Percentiles rank a stretch among this genome's conserved stretches.
phyloP scores from a whole-genome alignment of 2,797 vertebrate genomes.

The Tadarida brasiliensis region DNA sequence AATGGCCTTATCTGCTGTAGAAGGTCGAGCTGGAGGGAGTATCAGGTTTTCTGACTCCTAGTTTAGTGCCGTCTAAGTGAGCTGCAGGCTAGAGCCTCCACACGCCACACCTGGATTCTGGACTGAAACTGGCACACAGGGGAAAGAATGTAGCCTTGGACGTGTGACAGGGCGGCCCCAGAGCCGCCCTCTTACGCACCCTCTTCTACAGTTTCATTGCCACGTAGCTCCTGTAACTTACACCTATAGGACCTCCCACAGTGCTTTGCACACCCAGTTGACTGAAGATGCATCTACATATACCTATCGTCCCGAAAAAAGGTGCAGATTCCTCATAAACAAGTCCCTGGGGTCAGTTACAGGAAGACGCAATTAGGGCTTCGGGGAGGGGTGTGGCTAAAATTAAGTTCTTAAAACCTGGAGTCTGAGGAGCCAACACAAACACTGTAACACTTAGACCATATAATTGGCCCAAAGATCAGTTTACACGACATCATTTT shows the following conservation, averaged over 20 bases:
- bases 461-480: constrained; percentile 77
- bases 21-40: neutral
- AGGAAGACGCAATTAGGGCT: constrained; percentile 58
- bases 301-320: constrained; percentile 54
- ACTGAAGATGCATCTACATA: neutral
- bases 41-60: constrained; percentile 2
- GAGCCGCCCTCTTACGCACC: neutral
- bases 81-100: neutral
- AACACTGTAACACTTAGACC: constrained; percentile 73
- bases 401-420: constrained; percentile 76
- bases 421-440: constrained; percentile 65
- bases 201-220: neutral
- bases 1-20: neutral
- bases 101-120: neutral
- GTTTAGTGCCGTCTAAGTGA: neutral
- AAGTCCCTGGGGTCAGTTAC: constrained; percentile 45
- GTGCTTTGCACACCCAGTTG: constrained; percentile 22
- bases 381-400: constrained; percentile 67
- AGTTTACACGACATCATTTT: constrained; percentile 78
- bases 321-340: constrained; percentile 21
- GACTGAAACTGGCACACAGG: neutral
- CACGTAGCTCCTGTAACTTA: neutral
- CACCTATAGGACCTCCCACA: constrained; percentile 36
- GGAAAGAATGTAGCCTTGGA: neutral
- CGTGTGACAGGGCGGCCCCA: neutral